Percentiles rank a stretch among this genome's conserved stretches.
Conservation (phyloP, 2,797 vertebrate genomes). For the Sebastes variabilis region DNA sequence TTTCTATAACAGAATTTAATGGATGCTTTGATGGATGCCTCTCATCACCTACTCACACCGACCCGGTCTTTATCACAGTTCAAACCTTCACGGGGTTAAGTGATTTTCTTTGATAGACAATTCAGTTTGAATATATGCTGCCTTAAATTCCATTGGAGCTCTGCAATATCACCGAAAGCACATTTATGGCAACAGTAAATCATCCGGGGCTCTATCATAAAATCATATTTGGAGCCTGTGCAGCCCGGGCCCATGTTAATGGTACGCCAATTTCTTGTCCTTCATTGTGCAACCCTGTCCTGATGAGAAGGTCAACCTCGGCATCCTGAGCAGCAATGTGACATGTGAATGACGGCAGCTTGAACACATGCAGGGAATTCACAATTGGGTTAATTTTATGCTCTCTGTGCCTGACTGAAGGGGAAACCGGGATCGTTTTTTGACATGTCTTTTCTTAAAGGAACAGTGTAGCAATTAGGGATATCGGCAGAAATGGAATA, state of each 20-base stretch:
- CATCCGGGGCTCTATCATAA: conserved; percentile 35
- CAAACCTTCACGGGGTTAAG: conserved; percentile 35
- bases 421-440: background rate
- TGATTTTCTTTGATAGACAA: conserved; percentile 50
- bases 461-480: background rate
- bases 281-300: conserved; percentile 9
- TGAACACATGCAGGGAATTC: background rate
- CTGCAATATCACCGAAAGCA: conserved; percentile 52
- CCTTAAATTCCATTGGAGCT: conserved; percentile 38
- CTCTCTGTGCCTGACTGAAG: background rate
- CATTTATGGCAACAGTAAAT: conserved; percentile 60
- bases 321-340: background rate
- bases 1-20: background rate
- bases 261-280: conserved; percentile 18
- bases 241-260: conserved; percentile 8
- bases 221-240: conserved; percentile 25
- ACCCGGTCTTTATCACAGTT: conserved; percentile 25
- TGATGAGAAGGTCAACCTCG: conserved; percentile 42
- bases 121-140: conserved; percentile 48
- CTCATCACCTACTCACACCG: conserved; percentile 14
- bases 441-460: background rate
- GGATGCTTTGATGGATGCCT: conserved; percentile 21
- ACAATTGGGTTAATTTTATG: background rate
- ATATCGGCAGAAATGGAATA: background rate
- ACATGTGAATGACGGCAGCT: conserved; percentile 30